Evolutionary conservation across 2,888 invertebrate species (phyloP), one percentile per base, ranked within the genome.

Genomic region (Panorpa germanica): DNA sequence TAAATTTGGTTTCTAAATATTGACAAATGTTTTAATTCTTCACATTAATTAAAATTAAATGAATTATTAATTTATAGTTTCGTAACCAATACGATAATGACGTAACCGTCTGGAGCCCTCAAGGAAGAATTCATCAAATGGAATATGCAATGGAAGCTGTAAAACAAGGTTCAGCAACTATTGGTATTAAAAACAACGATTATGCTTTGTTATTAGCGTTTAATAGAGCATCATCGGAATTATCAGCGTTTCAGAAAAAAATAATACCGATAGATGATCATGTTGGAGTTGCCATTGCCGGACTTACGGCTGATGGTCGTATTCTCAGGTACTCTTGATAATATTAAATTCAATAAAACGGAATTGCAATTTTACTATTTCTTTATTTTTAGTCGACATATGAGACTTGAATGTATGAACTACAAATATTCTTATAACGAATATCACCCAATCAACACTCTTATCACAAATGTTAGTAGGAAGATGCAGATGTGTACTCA

Each of bases 121-220:
- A 98, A 47, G 88, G 88, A 3, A 75, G 88, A 19, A 63, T 88
- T 20, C 86, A 86, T 51, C 88, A 88, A 53, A 91, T 98, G 27
- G 98, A 99, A 53, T 99, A 99, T 61, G 98, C 98, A 0, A 95
- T 98, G 88, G 98, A 99, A 57, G 98, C 98, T 0, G 98, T 99
- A 0, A 98, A 98, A 52, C 70, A 93, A 34, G 95, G 95, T 4
- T 90, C 91, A 4, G 93, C 93, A 0, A 90, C 96, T 2, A 91
- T 99, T 3, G 98, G 86, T 2, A 57, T 98, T 26, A 98, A 98
- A 57, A 93, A 78, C 46, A 75, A 75, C 41, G 78, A 85, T 38
- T 85, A 82, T 59, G 95, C 96, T 2, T 80, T 95, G 8, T 58
- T 99, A 1, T 85, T 96, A 33, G 98, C 96, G 2, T 55, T 99